Base-by-base conservation (phyloP, 2,797 vertebrate species). In the Tenualosa ilisha region DNA sequence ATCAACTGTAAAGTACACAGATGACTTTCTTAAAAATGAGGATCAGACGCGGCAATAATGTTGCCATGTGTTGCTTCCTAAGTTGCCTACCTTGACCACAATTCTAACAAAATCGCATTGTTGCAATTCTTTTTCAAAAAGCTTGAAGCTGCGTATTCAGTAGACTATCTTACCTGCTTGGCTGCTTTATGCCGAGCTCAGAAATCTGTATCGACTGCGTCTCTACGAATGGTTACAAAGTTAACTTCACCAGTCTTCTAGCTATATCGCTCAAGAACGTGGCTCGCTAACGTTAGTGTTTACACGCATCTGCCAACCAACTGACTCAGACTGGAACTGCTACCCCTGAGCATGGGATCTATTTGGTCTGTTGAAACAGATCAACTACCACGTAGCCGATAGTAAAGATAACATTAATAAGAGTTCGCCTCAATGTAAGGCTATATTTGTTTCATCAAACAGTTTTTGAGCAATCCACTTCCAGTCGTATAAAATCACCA, bases 1-100 rank as follows among this genome's bases (percentile, higher is more conserved):
- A 75, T 75, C 31, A 40, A 75, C 68, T 37, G 68, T 75, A 6
- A 43, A 75, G 20, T 20, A 40, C 68, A 75, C 68, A 75, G 68
- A 26, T 68, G 63, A 68, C 63, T 43, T 37, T 17, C 12, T 31
- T 7, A 3, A 37, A 68, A 68, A 68, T 2, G 63, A 13, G 11
- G 3, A 63, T 11, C 2, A n/a, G n/a, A 63, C 2, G 1, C 15
- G 59, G 59, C n/a, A 31, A 15, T 13, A 37, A 15, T 68, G 11
- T 68, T 68, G 24, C 63, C 63, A 37, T 31, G 63, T 68, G 63
- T 68, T 68, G 3, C 63, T 17, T 40, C 37, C 13, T 15, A 13
- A 37, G 65, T n/a, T 24, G 59, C 2, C n/a, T 24, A 9, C 59
- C 22, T 8, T 11, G 22, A 61, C 6, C 22, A 61, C 22, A 0